These are phyloP conservation scores for Ia io DNA, from an alignment of 2,113 vertebrate species.

Conservation along the genomic window DNA sequence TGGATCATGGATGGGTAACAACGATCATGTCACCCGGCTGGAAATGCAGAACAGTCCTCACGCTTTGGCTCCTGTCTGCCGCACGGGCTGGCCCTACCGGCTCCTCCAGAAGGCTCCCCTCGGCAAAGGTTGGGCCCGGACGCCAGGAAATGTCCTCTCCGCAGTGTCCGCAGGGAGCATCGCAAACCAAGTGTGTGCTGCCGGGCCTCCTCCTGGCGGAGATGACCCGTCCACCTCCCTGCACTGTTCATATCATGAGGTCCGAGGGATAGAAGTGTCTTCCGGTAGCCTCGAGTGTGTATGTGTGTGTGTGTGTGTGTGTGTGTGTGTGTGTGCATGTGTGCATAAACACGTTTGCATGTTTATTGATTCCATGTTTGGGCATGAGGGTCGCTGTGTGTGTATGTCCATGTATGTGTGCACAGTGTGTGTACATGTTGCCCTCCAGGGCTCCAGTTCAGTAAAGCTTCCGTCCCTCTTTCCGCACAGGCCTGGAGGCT, in stretches of 20 bases:
- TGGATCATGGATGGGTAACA: constrained; percentile 72
- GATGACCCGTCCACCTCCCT: constrained; percentile 12
- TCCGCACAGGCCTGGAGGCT: constrained; percentile 22
- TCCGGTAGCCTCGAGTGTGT: constrained; percentile 10
- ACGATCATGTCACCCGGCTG: constrained; percentile 78
- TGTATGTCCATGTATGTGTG: background rate
- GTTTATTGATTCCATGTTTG: background rate
- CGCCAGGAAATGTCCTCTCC: background rate
- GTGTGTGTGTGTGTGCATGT: background rate
- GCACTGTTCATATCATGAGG: background rate
- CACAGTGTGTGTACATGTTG: constrained; percentile 32
- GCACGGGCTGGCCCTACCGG: background rate
- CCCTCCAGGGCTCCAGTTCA: constrained; percentile 73
- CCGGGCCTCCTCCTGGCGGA: background rate
- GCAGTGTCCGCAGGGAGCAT: background rate
- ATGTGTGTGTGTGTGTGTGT: background rate
- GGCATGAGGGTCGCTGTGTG: background rate
- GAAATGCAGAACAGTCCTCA: constrained; percentile 61
- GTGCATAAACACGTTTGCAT: background rate
- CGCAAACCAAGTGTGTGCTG: background rate
- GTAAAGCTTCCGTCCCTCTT: constrained; percentile 79
- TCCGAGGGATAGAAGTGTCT: background rate
- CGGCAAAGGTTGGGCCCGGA: background rate
- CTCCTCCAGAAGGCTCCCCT: background rate
- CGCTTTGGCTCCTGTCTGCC: background rate